Evolutionary conservation across 2,888 invertebrate genomes (phyloP), one percentile per base, ranked within the genome.

Genomic region (Tiphia femorata): DNA sequence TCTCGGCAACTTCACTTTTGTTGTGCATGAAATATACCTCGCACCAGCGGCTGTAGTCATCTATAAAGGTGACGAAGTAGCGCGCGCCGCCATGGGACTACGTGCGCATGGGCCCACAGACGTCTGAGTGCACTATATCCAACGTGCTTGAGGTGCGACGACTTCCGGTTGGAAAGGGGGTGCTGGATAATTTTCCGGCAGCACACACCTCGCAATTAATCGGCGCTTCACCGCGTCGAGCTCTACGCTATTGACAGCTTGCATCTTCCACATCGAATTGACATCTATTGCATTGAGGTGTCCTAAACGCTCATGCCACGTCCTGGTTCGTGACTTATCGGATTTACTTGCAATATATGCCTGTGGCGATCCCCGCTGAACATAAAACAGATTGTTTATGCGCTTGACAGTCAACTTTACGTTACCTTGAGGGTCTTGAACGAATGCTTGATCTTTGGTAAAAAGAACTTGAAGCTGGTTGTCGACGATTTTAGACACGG

Each of bases 41-140:
- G n/a, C 59, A 62, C 59, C 64, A 72, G 7, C 68, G 42, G 1
- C 46, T 49, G 42, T 43, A 20, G 38, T 71, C 67, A 43, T 67
- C 70, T 3, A 67, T 61, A 33, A 67, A 64, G 1, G 61, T 61
- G 0, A 58, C 54, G 4, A 62, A 52, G 19, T 49, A 62, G 12
- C 20, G 27, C 3, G 47, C 49, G 14, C 46, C 42, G 6, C 46
- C 25, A 10, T 40, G 14, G 17, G 53, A 44, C 7, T 49, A 12
- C 7, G 27, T 40, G 10, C 57, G 43, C 46, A 12, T 40, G 14
- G 17, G 53, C 38, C 7, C 46, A 12, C 7, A 23, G 33, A 10
- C 57, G 43, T 49, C 16, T 4, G 47, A 10, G 19, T 47, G 35
- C n/a, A 35, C 17, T 21, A 47, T 12, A 17, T 44, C 17, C 17